Evolutionary conservation across 2,797 vertebrate genomes (phyloP), one percentile per base, ranked within the genome.

Genomic region (Spizella passerina): DNA sequence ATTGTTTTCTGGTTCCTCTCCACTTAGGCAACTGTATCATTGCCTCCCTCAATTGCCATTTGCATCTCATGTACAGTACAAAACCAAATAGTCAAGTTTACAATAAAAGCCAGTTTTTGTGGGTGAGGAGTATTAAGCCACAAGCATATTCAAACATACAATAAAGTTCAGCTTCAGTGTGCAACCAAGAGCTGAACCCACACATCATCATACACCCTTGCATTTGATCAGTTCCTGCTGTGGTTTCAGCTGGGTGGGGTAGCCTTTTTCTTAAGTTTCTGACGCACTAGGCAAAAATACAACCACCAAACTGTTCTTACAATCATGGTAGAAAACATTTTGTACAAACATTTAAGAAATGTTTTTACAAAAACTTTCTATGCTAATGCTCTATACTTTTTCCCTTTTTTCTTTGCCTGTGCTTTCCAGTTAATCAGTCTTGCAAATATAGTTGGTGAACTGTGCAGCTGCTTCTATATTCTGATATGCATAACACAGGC

Each of bases 211-310:
- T 86, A 57, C 8, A 34, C 30, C 11, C 82, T 90, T 82, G 61
- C 5, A 7, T 95, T 84, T 86, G 83, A 84, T 94, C 91, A 70
- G 85, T 94, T 95, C 81, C 85, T 77, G 86, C 81, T 96, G 95
- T 96, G 96, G 96, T 96, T 97, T 94, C 81, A 80, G 69, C 69
- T 96, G 97, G 96, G 97, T 96, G 97, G 94, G 41, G 96, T 94
- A 50, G 29, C 65, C 50, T 89, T 94, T 93, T 90, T 85, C 88
- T 90, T 61, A 70, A 69, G 85, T 86, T 82, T 95, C 82, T 75
- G 81, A 82, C 4, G 24, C 34, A 32, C 39, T 80, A 4, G 30
- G 69, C 80, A 88, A 90, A 95, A 94, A 55, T 39, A 88, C 43
- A 79, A 49, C 53, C 70, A 55, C 65, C 78, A 61, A 86, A 76